Evolutionary conservation across 2,113 vertebrate species (phyloP).

Genomic region (Reinhardtius hippoglossoides): DNA sequence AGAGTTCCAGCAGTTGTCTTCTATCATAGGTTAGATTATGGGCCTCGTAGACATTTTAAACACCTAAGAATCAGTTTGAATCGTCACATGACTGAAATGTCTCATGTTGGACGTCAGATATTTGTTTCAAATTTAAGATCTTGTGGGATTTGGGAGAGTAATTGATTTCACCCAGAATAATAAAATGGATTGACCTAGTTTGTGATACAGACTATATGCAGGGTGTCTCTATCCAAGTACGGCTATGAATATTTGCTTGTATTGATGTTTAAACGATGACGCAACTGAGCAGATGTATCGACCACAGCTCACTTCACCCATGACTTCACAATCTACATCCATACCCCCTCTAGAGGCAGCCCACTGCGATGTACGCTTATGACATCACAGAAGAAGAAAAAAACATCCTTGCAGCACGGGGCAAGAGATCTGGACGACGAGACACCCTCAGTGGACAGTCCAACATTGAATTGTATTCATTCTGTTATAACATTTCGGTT

Average conservation of each 20-base stretch:
- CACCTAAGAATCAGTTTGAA: no score
- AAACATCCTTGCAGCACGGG: background rate
- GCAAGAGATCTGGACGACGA: conserved; percentile 3
- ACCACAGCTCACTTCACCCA: background rate
- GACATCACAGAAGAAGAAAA: background rate
- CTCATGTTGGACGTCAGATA: no score
- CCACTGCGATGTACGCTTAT: conserved; percentile 6
- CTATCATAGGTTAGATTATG: background rate
- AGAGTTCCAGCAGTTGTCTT: background rate
- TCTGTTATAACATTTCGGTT: background rate
- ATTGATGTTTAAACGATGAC: conserved; percentile 12
- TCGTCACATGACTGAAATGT: no score
- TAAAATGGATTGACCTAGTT: background rate
- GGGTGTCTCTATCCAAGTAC: background rate
- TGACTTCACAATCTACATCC: conserved; percentile 8
- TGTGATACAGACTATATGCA: background rate
- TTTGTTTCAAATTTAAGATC: no score
- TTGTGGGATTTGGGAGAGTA: no score
- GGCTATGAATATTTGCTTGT: background rate
- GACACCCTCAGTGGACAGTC: background rate
- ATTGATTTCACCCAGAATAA: background rate
- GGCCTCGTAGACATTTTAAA: no score
- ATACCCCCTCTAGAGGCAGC: background rate
- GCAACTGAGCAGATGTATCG: conserved; percentile 1
- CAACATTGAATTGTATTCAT: background rate